phyloP scores from a whole-genome alignment of 2,797 vertebrate genomes.

The Acropternis orthonyx region DNA sequence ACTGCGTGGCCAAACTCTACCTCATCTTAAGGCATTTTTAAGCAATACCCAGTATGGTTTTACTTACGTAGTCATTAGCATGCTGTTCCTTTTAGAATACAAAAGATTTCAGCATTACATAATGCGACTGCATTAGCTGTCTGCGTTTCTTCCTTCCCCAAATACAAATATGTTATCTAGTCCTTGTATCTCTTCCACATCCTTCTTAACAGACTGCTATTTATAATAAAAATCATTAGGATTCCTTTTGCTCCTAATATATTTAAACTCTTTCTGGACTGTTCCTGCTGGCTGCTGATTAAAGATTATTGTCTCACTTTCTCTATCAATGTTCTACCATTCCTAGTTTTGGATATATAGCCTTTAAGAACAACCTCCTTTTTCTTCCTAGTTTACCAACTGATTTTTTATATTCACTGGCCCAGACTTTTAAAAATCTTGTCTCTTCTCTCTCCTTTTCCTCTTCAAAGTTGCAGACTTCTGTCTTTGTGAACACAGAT shows the following conservation, averaged over 20 bases:
- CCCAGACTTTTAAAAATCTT: not conserved
- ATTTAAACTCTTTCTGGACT: not conserved
- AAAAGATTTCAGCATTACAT: not conserved
- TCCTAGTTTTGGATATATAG: not conserved
- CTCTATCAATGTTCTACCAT: not conserved
- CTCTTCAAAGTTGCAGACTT: not conserved
- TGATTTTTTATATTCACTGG: not conserved
- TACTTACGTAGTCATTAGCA: not conserved
- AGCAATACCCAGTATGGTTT: not conserved
- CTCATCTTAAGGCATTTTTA: not conserved
- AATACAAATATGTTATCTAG: not conserved
- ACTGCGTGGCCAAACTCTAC: rapidly evolving
- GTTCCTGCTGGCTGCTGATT: not conserved
- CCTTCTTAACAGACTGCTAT: not conserved
- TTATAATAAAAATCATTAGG: slow-evolving; percentile 2
- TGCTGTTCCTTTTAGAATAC: not conserved
- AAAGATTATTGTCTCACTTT: not conserved
- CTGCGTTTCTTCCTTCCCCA: not conserved
- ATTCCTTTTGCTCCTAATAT: not conserved
- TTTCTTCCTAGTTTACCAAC: not conserved
- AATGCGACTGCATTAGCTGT: not conserved
- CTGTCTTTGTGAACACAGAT: not conserved
- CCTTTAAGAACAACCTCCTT: not conserved
- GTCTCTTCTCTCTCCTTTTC: not conserved
- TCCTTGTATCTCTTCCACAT: not conserved